Evolutionary conservation across 2,888 invertebrate genomes (phyloP).

Genomic region (Ditula angustiorana): DNA sequence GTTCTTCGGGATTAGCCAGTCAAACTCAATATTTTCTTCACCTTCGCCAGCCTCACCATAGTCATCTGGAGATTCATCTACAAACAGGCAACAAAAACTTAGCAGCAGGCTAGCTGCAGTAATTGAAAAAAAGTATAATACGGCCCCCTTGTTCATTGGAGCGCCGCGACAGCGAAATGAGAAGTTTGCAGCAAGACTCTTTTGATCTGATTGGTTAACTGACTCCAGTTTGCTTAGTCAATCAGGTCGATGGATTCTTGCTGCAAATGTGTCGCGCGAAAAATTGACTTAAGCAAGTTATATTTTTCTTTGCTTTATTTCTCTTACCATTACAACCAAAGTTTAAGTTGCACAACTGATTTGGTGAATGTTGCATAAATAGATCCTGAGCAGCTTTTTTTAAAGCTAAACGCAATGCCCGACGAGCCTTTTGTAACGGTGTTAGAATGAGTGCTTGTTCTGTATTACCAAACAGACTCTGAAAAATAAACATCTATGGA

Average conservation of each 20-base stretch:
- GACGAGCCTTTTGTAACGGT: conserved; percentile 79
- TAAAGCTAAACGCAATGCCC: conserved; percentile 70
- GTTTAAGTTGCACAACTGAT: conserved; percentile 55
- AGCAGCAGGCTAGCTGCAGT: not conserved
- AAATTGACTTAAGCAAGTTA: too few species aligned
- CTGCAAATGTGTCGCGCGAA: too few species aligned
- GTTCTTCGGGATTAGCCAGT: conserved; percentile 63
- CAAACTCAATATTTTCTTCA: conserved; percentile 69
- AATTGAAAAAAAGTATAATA: too few species aligned
- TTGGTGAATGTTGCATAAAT: conserved; percentile 62
- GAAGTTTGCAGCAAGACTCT: too few species aligned
- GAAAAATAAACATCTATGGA: conserved; percentile 38
- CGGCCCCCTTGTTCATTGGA: too few species aligned
- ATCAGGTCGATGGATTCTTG: too few species aligned
- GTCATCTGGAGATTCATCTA: conserved; percentile 67
- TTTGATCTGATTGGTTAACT: too few species aligned
- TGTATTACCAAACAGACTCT: conserved; percentile 58
- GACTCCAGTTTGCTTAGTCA: too few species aligned
- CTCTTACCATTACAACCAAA: conserved; percentile 62
- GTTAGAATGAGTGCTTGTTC: conserved; percentile 67
- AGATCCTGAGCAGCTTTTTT: conserved; percentile 75
- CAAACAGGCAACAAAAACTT: conserved; percentile 14
- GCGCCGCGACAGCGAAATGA: too few species aligned
- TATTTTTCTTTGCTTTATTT: conserved; percentile 1
- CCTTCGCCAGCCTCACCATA: conserved; percentile 57